Base-by-base conservation (phyloP, 2,797 vertebrate genomes). In the Decapterus maruadsi region DNA sequence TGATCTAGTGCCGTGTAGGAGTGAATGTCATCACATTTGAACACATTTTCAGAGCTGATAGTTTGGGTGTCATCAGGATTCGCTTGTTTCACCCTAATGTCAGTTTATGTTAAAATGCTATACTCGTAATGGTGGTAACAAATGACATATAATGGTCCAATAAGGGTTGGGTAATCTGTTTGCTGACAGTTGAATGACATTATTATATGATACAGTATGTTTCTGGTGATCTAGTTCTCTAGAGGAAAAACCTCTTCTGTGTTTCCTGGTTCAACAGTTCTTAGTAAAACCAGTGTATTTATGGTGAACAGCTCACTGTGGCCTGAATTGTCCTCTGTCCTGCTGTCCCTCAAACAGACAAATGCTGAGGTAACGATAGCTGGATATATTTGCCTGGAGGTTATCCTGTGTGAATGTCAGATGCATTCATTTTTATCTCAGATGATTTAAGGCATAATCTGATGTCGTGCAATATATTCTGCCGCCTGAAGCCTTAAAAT, bases 401-500 rank as follows among this genome's bases (percentile, higher is more conserved):
- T 42, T 22, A 31, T 58, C 10, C 34, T 50, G 19, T 11, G 26
- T 43, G 4, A 36, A 48, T 55, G 48, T 46, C 12, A 46, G n/a
- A 38, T 55, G 16, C 9, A 42, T 53, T 45, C 1, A 4, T 43
- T 53, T 59, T 29, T 19, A 31, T 60, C 16, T 74, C 43, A 13
- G 2, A 62, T 42, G 34, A 34, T 61, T 43, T 36, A 19, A 62
- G 13, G 31, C 8, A 29, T 46, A 57, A 8, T 76, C n/a, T 43
- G 20, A 70, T 59, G 4, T 17, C 0, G 13, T 46, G 4, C 38
- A 4, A 61, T 9, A 38, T 51, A 65, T 61, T 78, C n/a, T 42
- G 45, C 22, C 29, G 12, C 45, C n/a, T 43, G n/a, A 40, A 50
- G 34, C 8, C 9, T 53, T 55, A 29, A 75, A 72, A 58, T 59